Conservation (phyloP, 2,797 vertebrate species). For the Tragelaphus eurycerus region DNA sequence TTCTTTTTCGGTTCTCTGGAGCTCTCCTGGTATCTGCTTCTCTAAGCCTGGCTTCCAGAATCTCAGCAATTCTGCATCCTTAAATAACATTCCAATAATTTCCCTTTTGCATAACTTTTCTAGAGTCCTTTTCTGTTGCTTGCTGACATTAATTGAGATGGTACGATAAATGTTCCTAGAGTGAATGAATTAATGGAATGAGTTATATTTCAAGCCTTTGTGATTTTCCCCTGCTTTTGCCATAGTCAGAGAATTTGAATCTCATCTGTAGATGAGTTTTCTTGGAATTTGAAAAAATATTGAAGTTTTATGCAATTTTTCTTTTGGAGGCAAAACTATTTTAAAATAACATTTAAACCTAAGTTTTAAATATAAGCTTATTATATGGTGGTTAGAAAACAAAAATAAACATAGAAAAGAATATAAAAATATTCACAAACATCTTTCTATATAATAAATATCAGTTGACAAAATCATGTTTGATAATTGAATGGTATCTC, state of each 20-base stretch:
- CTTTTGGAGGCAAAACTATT: neutral
- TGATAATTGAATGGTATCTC: neutral
- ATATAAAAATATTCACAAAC: neutral
- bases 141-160: neutral
- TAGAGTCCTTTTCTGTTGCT: neutral
- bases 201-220: neutral
- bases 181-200: neutral
- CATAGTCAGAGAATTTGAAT: neutral
- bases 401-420: neutral
- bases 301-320: neutral
- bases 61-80: neutral
- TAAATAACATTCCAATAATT: neutral
- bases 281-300: neutral
- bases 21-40: neutral
- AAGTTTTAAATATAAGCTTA: neutral
- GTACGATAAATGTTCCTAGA: neutral
- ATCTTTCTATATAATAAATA: neutral
- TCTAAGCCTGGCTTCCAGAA: neutral
- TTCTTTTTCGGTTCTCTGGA: neutral
- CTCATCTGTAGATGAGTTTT: neutral
- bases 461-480: neutral
- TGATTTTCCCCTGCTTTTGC: slow-evolving; percentile 1
- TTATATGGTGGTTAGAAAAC: neutral
- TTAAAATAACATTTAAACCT: neutral
- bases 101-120: neutral